Evolutionary conservation across 2,888 invertebrate species (phyloP).

Genomic region (Eupelmus urozonus): DNA sequence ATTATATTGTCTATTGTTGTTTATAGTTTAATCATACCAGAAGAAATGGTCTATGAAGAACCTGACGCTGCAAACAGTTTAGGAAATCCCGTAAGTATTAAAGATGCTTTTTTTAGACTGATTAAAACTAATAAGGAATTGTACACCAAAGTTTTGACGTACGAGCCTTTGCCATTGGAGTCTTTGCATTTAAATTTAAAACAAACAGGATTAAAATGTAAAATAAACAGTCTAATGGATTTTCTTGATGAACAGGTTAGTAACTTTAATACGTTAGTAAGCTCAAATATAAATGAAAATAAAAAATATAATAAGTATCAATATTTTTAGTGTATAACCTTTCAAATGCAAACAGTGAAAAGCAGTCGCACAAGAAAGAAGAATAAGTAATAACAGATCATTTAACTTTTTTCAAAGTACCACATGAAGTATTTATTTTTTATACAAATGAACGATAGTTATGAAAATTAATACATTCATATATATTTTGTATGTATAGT

Average conservation of each 20-base stretch:
- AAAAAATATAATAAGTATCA: too few relatives aligned
- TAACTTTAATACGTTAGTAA: too few relatives aligned
- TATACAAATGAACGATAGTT: too few relatives aligned
- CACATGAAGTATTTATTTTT: too few relatives aligned
- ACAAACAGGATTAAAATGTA: conserved; percentile 76
- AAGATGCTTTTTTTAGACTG: conserved; percentile 65
- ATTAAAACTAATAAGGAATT: conserved; percentile 74
- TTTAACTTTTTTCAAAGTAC: background rate
- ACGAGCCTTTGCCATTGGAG: conserved; percentile 79
- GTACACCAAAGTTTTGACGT: conserved; percentile 77
- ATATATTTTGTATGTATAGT: background rate
- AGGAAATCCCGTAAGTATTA: conserved; percentile 61
- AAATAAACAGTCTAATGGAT: conserved; percentile 76
- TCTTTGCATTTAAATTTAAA: conserved; percentile 76
- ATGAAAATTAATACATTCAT: background rate
- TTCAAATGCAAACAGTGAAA: conserved; percentile 61
- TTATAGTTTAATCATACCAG: conserved; percentile 52
- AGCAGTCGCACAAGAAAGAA: conserved; percentile 43
- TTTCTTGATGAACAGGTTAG: conserved; percentile 79
- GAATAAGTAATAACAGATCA: background rate
- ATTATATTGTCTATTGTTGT: background rate
- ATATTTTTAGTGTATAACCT: conserved; percentile 68
- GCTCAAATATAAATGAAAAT: conserved; percentile 9
- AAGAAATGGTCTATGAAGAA: conserved; percentile 65
- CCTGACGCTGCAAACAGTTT: conserved; percentile 39